Evolutionary conservation across 2,888 invertebrate genomes (phyloP).

Genomic region (Beris morrisii): DNA sequence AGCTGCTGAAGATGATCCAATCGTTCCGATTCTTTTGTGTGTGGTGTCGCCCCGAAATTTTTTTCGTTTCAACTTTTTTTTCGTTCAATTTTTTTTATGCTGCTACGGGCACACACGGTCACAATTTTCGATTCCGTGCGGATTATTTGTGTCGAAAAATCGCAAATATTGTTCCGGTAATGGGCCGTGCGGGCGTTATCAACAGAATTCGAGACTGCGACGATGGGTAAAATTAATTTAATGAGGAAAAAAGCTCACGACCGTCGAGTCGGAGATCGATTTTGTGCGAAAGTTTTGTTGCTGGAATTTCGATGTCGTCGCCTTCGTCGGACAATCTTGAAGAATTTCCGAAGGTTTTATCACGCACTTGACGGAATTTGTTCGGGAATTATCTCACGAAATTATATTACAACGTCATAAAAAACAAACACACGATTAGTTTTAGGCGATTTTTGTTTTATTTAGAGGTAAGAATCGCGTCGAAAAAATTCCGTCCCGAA

Average conservation of each 20-base stretch:
- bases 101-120: neutral
- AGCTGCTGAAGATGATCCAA: constrained; percentile 1
- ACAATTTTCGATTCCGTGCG: neutral
- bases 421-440: too few relatives aligned
- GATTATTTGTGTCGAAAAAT: too few relatives aligned
- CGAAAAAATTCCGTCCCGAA: too few relatives aligned
- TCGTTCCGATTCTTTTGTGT: constrained; percentile 22
- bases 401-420: too few relatives aligned
- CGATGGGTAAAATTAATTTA: constrained; percentile 4
- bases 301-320: constrained; percentile 19
- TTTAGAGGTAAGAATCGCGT: too few relatives aligned
- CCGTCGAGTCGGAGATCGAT: constrained; percentile 29
- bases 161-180: too few relatives aligned
- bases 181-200: too few relatives aligned
- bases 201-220: too few relatives aligned
- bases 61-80: constrained; percentile 4
- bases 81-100: constrained; percentile 2
- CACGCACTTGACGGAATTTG: too few relatives aligned
- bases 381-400: too few relatives aligned
- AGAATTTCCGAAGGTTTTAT: constrained; percentile 12
- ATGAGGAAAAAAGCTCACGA: constrained; percentile 16
- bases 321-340: constrained; percentile 5
- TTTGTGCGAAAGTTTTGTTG: constrained; percentile 31
- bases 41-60: constrained; percentile 1
- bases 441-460: too few relatives aligned